These are phyloP conservation scores for Meta bourneti DNA, from an alignment of 2,888 invertebrate genomes.

Conservation along the genomic window DNA sequence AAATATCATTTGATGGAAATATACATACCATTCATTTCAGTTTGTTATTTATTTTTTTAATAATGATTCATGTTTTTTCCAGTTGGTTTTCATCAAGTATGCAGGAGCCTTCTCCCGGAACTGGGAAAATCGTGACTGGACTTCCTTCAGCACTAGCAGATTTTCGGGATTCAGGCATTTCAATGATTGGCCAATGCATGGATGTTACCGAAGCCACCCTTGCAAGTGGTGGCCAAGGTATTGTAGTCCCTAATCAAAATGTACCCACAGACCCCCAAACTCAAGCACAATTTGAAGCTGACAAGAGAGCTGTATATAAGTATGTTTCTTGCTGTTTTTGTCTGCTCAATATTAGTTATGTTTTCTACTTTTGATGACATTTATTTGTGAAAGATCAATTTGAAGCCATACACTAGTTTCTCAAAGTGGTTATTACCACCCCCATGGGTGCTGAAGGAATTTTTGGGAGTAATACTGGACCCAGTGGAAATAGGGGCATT, in stretches of 20 bases:
- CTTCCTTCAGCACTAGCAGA: slow-evolving; percentile 53
- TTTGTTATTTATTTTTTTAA: no score
- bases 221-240: slow-evolving; percentile 68
- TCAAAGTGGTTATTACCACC: no score
- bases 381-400: background rate
- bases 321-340: slow-evolving; percentile 45
- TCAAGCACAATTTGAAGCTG: slow-evolving; percentile 77
- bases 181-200: slow-evolving; percentile 76
- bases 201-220: slow-evolving; percentile 70
- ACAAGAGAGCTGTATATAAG: slow-evolving; percentile 78
- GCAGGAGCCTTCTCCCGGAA: slow-evolving; percentile 77
- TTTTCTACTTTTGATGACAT: background rate
- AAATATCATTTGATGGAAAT: no score
- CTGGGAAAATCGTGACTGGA: slow-evolving; percentile 60
- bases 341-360: background rate
- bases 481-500: no score
- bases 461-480: no score
- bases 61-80: slow-evolving; percentile 8
- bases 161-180: slow-evolving; percentile 49
- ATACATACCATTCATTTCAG: no score
- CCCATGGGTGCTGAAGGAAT: no score
- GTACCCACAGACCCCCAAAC: slow-evolving; percentile 73
- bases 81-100: slow-evolving; percentile 68
- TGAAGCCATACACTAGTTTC: no score
- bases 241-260: slow-evolving; percentile 61